Percentiles rank a stretch among this genome's conserved stretches.
Evolutionary conservation across 2,888 invertebrate genomes (phyloP).

Genomic region (Mythimna albipuncta): DNA sequence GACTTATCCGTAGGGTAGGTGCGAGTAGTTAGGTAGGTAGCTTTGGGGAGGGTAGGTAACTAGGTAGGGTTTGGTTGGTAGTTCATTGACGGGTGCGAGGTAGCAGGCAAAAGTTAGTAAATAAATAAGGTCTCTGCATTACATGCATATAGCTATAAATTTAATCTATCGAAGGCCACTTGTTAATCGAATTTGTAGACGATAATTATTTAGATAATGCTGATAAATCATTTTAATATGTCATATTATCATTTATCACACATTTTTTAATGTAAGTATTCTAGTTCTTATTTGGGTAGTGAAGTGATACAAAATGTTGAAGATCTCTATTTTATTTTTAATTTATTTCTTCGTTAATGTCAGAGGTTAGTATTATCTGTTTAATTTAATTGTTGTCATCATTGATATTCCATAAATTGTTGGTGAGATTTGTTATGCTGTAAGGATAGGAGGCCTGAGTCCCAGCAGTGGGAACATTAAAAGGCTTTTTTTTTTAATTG

Average conservation of each 20-base stretch:
- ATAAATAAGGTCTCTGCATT: not conserved
- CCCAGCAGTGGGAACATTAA: too few relatives aligned
- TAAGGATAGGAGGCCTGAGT: too few relatives aligned
- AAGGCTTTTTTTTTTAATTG: too few relatives aligned
- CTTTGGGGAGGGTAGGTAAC: too few relatives aligned
- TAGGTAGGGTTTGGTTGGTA: too few relatives aligned
- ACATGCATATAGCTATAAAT: not conserved
- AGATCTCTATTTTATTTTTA: constrained; percentile 66
- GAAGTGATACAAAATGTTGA: constrained; percentile 50
- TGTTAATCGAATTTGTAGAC: constrained; percentile 13
- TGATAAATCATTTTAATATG: constrained; percentile 32
- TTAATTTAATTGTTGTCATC: not conserved
- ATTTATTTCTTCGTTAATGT: constrained; percentile 62
- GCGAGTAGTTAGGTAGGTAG: too few relatives aligned
- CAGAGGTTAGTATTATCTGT: constrained; percentile 65
- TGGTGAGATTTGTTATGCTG: too few relatives aligned
- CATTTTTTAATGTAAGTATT: constrained; percentile 23
- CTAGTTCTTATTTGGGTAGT: constrained; percentile 11
- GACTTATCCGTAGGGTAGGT: too few relatives aligned
- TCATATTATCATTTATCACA: constrained; percentile 4
- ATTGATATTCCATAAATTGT: too few relatives aligned
- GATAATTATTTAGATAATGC: constrained; percentile 41
- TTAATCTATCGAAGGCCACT: constrained; percentile 50
- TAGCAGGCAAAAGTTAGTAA: too few relatives aligned
- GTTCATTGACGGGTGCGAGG: too few relatives aligned